Conservation (phyloP, 2,888 invertebrate species). For the Diaprepes abbreviatus region DNA sequence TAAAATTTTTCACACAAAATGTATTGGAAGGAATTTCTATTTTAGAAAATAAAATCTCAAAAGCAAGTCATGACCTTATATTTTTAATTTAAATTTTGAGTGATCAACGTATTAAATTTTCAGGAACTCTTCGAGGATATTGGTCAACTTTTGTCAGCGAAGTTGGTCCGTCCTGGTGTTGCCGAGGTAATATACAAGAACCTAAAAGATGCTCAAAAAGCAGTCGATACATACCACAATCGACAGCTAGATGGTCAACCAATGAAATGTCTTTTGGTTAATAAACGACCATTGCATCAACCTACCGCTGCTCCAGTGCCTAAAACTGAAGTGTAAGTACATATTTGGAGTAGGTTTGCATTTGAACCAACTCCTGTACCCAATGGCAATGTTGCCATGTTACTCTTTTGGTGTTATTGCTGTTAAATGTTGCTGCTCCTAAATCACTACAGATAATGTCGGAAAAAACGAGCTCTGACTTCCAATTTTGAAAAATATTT, state of each 20-base stretch:
- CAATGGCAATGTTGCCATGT: background rate
- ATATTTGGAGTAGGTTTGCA: conserved; percentile 1
- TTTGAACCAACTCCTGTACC: background rate
- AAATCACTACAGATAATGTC: background rate
- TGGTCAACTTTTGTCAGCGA: conserved; percentile 86
- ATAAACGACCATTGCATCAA: conserved; percentile 78
- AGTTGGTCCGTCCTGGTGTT: conserved; percentile 87
- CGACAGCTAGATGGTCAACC: conserved; percentile 93
- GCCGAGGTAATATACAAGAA: conserved; percentile 93
- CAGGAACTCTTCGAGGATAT: conserved; percentile 95
- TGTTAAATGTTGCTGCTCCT: background rate
- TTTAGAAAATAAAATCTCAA: too few relatives aligned
- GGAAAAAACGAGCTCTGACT: background rate
- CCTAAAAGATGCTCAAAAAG: conserved; percentile 88
- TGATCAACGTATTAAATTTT: too few relatives aligned
- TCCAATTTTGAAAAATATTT: background rate
- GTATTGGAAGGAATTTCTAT: too few relatives aligned
- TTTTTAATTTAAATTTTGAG: too few relatives aligned
- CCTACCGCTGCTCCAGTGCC: conserved; percentile 70
- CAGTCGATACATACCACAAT: conserved; percentile 94
- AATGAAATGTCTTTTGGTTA: conserved; percentile 91
- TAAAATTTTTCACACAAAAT: too few relatives aligned
- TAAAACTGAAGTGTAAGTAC: conserved; percentile 47
- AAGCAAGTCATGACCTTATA: too few relatives aligned
- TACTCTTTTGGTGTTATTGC: background rate